Base-by-base conservation (phyloP, 2,888 invertebrate genomes). In the Polyommatus icarus region DNA sequence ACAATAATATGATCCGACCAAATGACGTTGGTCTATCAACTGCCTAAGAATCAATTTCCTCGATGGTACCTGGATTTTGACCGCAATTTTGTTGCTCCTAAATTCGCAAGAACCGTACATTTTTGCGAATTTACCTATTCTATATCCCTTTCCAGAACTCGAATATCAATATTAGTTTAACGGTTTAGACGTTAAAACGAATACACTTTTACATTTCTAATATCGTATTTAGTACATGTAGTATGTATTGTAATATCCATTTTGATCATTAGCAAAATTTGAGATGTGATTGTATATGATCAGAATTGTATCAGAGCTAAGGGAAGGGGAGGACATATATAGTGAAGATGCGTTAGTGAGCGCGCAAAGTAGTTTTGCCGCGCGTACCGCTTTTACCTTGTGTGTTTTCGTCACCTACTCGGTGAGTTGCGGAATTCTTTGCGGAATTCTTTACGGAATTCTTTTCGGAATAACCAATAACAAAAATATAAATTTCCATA, bases 271-370 rank as follows among this genome's bases (percentile, higher is more conserved):
- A 4, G 24, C 61, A 61, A 61, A 61, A 61, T 61, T 61, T 24
- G 24, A 61, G 61, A 61, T 76, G 20, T 76, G 72, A 76, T 71
- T 79, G 78, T 76, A 71, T 46, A 20, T 46, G 50, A 75, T 75
- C 50, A 54, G 29, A 78, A 79, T 75, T 73, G 71, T 77, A 77
- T 73, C 77, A 77, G 46, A 73, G 36, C 24, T n/a, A 67, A 72
- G 77, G 79, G 82, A 84, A 86, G 85, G 89, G 90, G 91, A 90
- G 83, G 79, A 81, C 85, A 85, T 90, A 91, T 91, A 91, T 86
- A 91, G 86, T 80, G 85, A 84, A 85, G 89, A 87, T 85, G 90
- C 86, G 87, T 85, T 12, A 78, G 83, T 83, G 81, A 81, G 78
- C 78, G 80, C 80, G 80, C 85, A 85, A 87, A 89, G 88, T 88